Evolutionary conservation across 2,113 vertebrate genomes (phyloP).

Genomic region (Eira barbara): DNA sequence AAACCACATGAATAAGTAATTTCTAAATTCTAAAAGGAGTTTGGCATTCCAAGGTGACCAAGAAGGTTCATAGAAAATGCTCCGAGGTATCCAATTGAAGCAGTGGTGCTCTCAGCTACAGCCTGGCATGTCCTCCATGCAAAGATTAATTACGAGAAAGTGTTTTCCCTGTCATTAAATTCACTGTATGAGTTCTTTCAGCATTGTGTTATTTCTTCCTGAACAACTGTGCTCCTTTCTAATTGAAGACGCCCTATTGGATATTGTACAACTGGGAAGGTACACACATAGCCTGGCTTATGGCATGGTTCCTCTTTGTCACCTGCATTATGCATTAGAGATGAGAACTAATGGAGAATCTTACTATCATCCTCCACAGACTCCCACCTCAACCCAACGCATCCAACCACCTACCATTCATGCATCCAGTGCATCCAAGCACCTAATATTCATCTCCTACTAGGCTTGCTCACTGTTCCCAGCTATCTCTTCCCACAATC

Average conservation of each 20-base stretch:
- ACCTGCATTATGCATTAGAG: too few species aligned
- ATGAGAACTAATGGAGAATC: too few species aligned
- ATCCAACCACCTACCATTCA: too few species aligned
- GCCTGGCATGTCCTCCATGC: background rate
- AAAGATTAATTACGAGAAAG: background rate
- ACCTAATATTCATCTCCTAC: too few species aligned
- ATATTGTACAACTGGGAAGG: background rate
- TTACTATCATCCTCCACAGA: too few species aligned
- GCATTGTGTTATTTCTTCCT: background rate
- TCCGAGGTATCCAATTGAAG: background rate
- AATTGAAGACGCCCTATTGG: background rate
- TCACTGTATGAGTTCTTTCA: background rate
- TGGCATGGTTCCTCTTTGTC: too few species aligned
- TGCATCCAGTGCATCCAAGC: too few species aligned
- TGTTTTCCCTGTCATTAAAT: background rate
- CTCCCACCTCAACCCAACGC: too few species aligned
- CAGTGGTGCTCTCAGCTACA: background rate
- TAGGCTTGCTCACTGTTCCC: too few species aligned
- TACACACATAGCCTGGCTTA: too few species aligned
- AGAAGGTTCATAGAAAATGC: background rate
- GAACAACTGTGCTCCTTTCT: background rate
- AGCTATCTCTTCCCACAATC: too few species aligned
- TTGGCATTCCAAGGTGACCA: background rate
- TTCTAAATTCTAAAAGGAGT: background rate
- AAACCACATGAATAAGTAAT: background rate